Percentiles rank a stretch among this genome's conserved stretches.
Evolutionary conservation across 2,888 invertebrate genomes (phyloP).

Genomic region (Pollenia griseotomentosa): DNA sequence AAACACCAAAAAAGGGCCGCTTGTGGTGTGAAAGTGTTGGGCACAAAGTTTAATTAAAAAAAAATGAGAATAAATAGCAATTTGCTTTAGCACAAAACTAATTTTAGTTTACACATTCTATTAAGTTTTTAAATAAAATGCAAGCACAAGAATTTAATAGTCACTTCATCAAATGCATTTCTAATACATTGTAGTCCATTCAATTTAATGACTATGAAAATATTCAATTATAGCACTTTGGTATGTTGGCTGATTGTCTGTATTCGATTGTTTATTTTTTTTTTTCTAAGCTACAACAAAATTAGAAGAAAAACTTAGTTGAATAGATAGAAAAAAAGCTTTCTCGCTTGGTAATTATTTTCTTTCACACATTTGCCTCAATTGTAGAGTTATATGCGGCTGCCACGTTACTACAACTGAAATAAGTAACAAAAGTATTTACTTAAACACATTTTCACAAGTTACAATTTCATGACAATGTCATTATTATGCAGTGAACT

Average conservation of each 20-base stretch:
- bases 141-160: constrained; percentile 41
- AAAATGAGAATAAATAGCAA: not conserved
- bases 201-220: constrained; percentile 59
- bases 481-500: constrained; percentile 73
- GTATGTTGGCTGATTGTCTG: constrained; percentile 41
- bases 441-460: constrained; percentile 62
- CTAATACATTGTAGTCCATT: constrained; percentile 52
- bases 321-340: constrained; percentile 15
- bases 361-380: constrained; percentile 61
- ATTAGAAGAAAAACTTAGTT: constrained; percentile 19
- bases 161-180: constrained; percentile 59
- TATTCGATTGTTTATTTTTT: constrained; percentile 6
- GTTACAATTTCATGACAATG: constrained; percentile 73
- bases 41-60: not conserved
- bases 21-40: constrained; percentile 2
- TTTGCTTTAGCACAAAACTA: not conserved
- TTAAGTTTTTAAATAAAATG: not conserved
- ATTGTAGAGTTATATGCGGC: not conserved
- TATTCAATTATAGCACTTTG: constrained; percentile 65
- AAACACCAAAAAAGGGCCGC: constrained; percentile 4
- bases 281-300: constrained; percentile 10
- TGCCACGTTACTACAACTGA: constrained; percentile 10
- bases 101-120: constrained; percentile 29
- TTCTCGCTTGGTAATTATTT: constrained; percentile 60
- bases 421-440: constrained; percentile 52